Evolutionary conservation across 2,113 vertebrate species (phyloP), one percentile per base, ranked within the genome.

Genomic region (Machaerirhynchus nigripectus): DNA sequence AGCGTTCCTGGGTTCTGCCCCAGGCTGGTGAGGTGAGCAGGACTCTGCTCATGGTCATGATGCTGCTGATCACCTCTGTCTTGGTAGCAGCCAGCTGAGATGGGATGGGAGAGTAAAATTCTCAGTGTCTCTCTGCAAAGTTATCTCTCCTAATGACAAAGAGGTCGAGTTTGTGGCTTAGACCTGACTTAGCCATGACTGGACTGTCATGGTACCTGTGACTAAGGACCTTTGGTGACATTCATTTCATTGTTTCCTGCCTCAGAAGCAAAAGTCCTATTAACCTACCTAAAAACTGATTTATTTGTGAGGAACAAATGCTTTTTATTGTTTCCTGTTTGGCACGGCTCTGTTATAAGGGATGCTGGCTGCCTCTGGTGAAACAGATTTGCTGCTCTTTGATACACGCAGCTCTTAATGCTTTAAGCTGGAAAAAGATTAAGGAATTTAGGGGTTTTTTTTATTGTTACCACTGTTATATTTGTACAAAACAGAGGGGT

Each of bases 261-360:
- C 15, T 89, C 77, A 64, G 44, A 91, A 68, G 11, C 6, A 70
- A 22, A 28, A 69, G 1, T 27, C 10, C 8, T 50, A 15, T 20
- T 12, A 67, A 44, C 2, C 35, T 42, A 39, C 46, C 18, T 47
- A 46, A 42, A 76, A 39, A 1, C 4, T 15, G 3, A 16, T 53
- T n/a, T 64, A 49, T 74, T 70, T 75, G 4, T 60, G 49, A 52
- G 15, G 46, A 60, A 76, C 15, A 33, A 17, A 50, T 60, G 7
- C 11, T 15, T 87, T 84, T 67, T 63, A 40, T 27, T 40, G 7
- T 11, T 89, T 88, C 55, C 22, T 60, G 0, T 44, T 33, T 3
- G 0, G 8, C 47, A 15, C 0, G 0, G 6, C 4, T 42, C 19
- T 64, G 20, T 33, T 53, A 10, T 2, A 11, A 75, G 40, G 22